These are phyloP conservation scores for Psilanteris sp. DNA, from an alignment of 1,140 invertebrate species.

Conservation along the genomic window DNA sequence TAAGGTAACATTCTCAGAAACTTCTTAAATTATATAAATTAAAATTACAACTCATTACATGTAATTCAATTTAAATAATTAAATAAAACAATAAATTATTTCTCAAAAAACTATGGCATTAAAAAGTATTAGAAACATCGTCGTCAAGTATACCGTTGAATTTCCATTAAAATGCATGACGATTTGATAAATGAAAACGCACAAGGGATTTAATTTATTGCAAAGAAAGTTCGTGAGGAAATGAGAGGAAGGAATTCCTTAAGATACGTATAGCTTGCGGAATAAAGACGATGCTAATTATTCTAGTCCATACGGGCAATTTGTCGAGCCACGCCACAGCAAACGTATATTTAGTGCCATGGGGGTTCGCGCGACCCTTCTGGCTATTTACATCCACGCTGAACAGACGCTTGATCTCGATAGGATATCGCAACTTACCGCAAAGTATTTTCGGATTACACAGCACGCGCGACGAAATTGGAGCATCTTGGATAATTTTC, in stretches of 20 bases:
- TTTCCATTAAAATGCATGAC: no score
- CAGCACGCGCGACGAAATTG: constrained; percentile 41
- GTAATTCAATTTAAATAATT: no score
- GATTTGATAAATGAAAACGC: no score
- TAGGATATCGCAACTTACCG: constrained; percentile 40
- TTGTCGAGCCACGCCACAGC: constrained; percentile 69
- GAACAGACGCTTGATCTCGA: constrained; percentile 65
- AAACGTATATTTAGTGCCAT: constrained; percentile 73
- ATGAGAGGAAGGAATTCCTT: constrained; percentile 47
- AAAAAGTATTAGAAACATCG: no score
- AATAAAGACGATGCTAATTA: constrained; percentile 73
- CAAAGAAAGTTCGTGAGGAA: constrained; percentile 26
- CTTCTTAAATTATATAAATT: no score
- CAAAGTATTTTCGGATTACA: constrained; percentile 48
- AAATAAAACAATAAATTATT: no score
- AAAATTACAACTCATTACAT: no score
- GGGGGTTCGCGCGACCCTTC: constrained; percentile 64
- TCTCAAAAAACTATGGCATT: no score
- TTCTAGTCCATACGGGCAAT: constrained; percentile 76
- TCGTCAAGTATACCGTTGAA: no score
- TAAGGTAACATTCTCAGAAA: no score
- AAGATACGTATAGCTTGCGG: constrained; percentile 46
- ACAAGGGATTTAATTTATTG: no score
- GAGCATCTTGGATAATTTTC: constrained; percentile 42
- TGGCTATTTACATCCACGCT: constrained; percentile 74